These are phyloP conservation scores for Glyphotaelius pellucidus DNA, from an alignment of 2,888 invertebrate species.

Conservation along the genomic window DNA sequence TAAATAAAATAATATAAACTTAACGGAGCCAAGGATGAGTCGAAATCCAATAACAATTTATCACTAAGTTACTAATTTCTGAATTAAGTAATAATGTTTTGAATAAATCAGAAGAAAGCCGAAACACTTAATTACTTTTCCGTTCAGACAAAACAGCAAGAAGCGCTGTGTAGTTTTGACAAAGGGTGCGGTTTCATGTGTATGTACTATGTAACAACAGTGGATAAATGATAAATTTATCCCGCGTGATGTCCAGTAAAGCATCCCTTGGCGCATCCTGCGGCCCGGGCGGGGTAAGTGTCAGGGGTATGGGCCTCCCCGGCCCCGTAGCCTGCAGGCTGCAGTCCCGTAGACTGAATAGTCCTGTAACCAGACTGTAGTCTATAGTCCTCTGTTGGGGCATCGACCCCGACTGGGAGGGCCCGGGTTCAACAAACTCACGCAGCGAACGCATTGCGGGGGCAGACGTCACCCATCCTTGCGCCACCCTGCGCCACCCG, in stretches of 20 bases:
- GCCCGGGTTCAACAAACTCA: conserved; percentile 13
- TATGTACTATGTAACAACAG: neutral
- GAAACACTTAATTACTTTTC: neutral
- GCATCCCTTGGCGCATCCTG: neutral
- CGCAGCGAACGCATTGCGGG: conserved; percentile 25
- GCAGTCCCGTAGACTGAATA: neutral
- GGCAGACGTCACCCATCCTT: conserved; percentile 12
- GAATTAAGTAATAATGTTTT: neutral
- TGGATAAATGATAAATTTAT: neutral
- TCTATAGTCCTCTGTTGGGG: neutral
- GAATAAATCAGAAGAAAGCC: neutral
- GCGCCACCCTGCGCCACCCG: neutral
- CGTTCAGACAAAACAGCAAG: neutral
- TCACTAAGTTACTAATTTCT: no score
- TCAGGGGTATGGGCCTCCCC: neutral
- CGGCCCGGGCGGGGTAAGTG: neutral
- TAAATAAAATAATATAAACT: no score
- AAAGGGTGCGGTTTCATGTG: neutral
- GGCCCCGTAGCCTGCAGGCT: neutral
- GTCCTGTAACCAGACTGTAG: neutral
- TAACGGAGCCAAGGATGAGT: no score
- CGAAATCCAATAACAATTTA: no score
- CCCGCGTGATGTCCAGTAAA: neutral
- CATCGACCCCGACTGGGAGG: neutral
- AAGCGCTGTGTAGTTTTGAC: neutral